Evolutionary conservation across 2,888 invertebrate genomes (phyloP).

Genomic region (Eumacrocentrus americanus): DNA sequence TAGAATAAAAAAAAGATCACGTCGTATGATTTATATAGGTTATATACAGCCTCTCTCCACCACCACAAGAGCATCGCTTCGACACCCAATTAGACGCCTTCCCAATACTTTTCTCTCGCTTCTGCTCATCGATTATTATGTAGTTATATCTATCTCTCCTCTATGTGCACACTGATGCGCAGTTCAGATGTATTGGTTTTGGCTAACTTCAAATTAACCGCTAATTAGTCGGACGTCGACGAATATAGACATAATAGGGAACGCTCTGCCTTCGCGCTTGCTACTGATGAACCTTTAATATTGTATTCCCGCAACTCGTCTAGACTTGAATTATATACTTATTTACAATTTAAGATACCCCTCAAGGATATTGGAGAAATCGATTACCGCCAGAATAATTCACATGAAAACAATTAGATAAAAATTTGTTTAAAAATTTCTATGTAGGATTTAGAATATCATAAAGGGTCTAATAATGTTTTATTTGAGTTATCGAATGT

Average conservation of each 20-base stretch:
- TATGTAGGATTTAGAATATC: too few species aligned
- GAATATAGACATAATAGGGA: neutral
- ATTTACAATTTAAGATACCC: too few species aligned
- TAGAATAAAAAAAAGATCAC: neutral
- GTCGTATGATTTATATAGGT: neutral
- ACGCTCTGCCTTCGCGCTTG: too few species aligned
- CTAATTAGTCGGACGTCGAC: constrained; percentile 33
- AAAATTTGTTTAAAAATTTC: too few species aligned
- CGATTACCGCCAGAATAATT: too few species aligned
- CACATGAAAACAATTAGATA: too few species aligned
- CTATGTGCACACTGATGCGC: neutral
- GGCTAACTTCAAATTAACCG: constrained; percentile 39
- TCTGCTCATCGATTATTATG: neutral
- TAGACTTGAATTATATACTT: neutral
- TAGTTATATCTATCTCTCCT: neutral
- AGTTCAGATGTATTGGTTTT: neutral
- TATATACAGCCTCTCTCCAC: too few species aligned
- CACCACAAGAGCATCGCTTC: neutral
- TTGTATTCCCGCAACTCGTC: neutral
- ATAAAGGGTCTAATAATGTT: too few species aligned
- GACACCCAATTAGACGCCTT: neutral
- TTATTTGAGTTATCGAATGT: too few species aligned
- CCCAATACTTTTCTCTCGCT: neutral
- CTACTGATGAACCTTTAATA: neutral
- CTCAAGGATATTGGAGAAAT: too few species aligned